Evolutionary conservation across 2,113 vertebrate species (phyloP).

Genomic region (Diphyllodes magnificus): DNA sequence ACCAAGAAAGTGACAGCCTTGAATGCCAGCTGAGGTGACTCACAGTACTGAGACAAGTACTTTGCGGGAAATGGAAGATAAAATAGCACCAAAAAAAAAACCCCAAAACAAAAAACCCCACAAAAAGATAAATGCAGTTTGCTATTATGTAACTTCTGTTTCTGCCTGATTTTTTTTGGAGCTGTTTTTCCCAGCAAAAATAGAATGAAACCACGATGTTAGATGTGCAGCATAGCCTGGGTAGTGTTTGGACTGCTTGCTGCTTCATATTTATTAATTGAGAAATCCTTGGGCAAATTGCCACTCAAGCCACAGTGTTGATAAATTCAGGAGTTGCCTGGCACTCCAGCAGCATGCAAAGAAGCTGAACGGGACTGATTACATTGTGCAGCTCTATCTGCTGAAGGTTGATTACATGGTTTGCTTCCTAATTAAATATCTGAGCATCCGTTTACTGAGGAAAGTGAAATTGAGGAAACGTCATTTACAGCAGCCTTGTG

Average conservation of each 20-base stretch:
- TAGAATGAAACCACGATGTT: not conserved
- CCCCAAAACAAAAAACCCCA: not conserved
- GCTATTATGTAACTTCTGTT: not conserved
- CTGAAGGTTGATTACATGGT: constrained; percentile 26
- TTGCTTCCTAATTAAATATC: constrained; percentile 55
- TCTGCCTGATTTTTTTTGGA: not conserved
- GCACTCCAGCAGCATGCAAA: constrained; percentile 23
- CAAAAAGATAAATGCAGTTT: not conserved
- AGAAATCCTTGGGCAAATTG: constrained; percentile 40
- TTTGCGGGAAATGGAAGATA: not conserved
- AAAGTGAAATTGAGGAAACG: not conserved
- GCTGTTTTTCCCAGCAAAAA: not conserved
- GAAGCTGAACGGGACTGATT: constrained; percentile 1
- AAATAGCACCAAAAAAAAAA: not conserved
- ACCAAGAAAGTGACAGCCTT: not conserved
- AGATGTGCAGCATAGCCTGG: not conserved
- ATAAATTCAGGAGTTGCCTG: constrained; percentile 9
- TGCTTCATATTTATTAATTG: constrained; percentile 44
- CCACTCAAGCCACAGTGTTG: not conserved
- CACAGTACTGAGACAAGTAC: not conserved
- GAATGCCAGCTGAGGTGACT: not conserved
- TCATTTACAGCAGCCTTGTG: not conserved
- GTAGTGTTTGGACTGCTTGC: not conserved
- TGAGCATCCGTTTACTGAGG: not conserved
- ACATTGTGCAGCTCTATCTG: not conserved